phyloP scores from a whole-genome alignment of 2,797 vertebrate species.

The Okamejei kenojei region DNA sequence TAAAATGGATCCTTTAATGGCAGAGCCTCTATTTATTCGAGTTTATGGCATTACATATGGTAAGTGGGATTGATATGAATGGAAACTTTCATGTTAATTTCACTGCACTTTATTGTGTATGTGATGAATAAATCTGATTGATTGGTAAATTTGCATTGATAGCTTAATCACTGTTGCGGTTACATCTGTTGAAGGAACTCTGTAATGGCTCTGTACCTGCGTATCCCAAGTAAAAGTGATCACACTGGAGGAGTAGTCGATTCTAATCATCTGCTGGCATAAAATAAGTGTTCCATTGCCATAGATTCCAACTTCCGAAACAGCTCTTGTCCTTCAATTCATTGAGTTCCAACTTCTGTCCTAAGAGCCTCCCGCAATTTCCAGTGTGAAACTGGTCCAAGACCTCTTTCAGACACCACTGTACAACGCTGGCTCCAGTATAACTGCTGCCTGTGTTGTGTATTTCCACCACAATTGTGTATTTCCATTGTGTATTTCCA shows the following conservation, averaged over 20 bases:
- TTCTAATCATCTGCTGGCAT: not conserved
- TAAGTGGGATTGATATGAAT: not conserved
- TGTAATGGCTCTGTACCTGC: too few relatives aligned
- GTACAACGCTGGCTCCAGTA: not conserved
- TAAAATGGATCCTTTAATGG: too few relatives aligned
- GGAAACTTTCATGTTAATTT: too few relatives aligned
- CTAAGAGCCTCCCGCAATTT: not conserved
- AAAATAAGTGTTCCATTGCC: not conserved
- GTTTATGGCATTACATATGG: not conserved
- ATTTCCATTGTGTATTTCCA: not conserved
- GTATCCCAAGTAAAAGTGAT: not conserved
- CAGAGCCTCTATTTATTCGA: not conserved
- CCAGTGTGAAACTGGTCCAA: not conserved
- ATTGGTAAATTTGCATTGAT: not conserved
- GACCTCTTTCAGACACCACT: not conserved
- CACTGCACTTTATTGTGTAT: too few relatives aligned
- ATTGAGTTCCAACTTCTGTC: not conserved
- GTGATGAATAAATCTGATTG: too few relatives aligned
- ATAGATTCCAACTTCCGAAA: not conserved
- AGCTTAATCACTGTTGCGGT: too few relatives aligned
- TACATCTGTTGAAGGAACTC: not conserved
- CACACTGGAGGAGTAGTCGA: not conserved
- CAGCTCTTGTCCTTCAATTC: not conserved
- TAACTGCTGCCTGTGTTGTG: not conserved
- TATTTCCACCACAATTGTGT: not conserved